phyloP scores from a whole-genome alignment of 2,113 vertebrate species.

The Myotis davidii region DNA sequence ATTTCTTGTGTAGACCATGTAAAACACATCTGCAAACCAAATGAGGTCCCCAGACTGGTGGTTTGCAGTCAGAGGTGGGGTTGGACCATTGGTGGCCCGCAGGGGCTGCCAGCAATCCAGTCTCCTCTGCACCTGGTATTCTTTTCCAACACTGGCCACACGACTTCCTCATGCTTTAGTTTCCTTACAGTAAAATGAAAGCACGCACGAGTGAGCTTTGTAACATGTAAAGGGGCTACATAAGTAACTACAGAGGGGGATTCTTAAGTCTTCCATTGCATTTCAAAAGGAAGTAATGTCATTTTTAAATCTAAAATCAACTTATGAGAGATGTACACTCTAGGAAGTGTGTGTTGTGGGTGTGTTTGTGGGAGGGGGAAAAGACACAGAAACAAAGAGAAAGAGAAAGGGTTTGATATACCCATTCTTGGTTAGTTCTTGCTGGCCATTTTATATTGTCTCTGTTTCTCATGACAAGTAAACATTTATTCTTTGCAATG shows the following conservation, averaged over 20 bases:
- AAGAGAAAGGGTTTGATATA: not conserved
- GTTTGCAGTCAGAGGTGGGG: not conserved
- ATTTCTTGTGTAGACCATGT: not conserved
- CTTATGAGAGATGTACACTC: not conserved
- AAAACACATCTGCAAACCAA: not conserved
- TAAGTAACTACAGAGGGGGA: not conserved
- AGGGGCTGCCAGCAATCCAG: not conserved
- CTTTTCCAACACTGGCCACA: not conserved
- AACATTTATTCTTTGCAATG: slow-evolving; percentile 26
- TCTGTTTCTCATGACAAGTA: not conserved
- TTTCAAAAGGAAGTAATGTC: not conserved
- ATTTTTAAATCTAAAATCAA: slow-evolving; percentile 21
- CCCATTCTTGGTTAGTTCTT: not conserved
- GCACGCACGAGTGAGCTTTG: not conserved
- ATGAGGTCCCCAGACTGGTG: fast-evolving
- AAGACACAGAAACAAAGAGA: not conserved
- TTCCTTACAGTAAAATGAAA: not conserved
- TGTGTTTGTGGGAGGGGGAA: not conserved
- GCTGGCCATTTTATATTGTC: not conserved
- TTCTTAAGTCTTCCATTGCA: not conserved
- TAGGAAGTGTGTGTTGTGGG: not conserved
- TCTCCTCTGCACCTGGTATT: not conserved
- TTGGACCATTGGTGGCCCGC: not conserved
- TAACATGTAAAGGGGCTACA: not conserved
- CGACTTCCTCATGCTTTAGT: not conserved